Evolutionary conservation across 1,140 invertebrate species (phyloP).

Genomic region (Hydropsyche tenuis): DNA sequence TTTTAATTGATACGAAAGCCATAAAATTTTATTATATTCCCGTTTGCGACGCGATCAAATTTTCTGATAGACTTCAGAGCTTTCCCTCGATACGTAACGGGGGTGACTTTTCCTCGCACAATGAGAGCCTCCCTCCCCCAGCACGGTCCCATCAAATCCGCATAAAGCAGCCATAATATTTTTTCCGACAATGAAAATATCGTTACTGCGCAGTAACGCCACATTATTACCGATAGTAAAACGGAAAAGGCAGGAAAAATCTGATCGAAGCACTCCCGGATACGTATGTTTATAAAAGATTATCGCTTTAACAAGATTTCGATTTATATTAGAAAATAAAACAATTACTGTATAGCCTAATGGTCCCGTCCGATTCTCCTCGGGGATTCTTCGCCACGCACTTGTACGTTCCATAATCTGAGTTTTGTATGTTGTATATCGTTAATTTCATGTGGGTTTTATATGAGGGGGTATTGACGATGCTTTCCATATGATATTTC

Average conservation of each 20-base stretch:
- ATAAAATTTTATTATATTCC: conserved; percentile 37
- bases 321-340: too few relatives aligned
- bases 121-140: conserved; percentile 1
- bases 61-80: conserved; percentile 38
- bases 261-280: background rate
- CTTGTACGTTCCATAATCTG: conserved; percentile 88
- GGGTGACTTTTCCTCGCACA: too few relatives aligned
- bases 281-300: too few relatives aligned
- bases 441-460: conserved; percentile 85
- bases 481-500: conserved; percentile 80
- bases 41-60: conserved; percentile 41
- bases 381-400: conserved; percentile 92
- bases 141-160: conserved; percentile 42
- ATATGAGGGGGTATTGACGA: conserved; percentile 72
- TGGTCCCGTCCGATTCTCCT: conserved; percentile 90
- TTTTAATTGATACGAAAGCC: conserved; percentile 4
- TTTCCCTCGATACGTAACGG: too few relatives aligned
- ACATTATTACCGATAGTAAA: conserved; percentile 42
- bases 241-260: conserved; percentile 1
- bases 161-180: conserved; percentile 44
- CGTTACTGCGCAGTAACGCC: conserved; percentile 41
- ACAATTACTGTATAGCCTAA: conserved; percentile 88
- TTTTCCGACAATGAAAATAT: conserved; percentile 47
- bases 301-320: too few relatives aligned
- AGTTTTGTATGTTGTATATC: conserved; percentile 75